A percentile compares a stretch with the other conserved stretches of the same genome.
Conservation (phyloP, 2,113 vertebrate species). For the Scatophagus argus region DNA sequence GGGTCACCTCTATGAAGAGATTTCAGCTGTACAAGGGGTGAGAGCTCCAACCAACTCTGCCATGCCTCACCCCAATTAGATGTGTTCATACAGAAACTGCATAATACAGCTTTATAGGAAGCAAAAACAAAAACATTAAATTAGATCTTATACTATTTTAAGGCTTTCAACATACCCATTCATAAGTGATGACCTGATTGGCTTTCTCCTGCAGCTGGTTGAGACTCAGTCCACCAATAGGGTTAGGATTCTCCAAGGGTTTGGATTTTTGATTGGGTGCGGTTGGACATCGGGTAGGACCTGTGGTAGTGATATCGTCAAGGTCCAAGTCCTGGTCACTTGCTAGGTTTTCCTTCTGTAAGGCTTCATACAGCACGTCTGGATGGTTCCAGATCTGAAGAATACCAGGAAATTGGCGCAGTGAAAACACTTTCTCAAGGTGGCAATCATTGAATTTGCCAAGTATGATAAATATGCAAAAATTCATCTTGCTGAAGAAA, state of each 20-base stretch:
- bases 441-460: not conserved
- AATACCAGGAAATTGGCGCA: not conserved
- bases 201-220: slow-evolving; percentile 93
- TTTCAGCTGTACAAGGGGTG: too few relatives aligned
- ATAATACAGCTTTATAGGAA: not conserved
- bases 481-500: not conserved
- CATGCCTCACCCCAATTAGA: too few relatives aligned
- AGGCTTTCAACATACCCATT: slow-evolving; percentile 88
- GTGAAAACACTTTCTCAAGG: not conserved
- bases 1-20: too few relatives aligned
- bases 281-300: slow-evolving; percentile 83
- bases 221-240: slow-evolving; percentile 89
- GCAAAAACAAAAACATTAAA: not conserved
- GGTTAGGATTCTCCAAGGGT: slow-evolving; percentile 84
- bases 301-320: slow-evolving; percentile 91
- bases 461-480: slow-evolving; percentile 5
- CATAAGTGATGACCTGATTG: slow-evolving; percentile 95
- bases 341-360: slow-evolving; percentile 95
- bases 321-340: slow-evolving; percentile 95
- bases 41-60: too few relatives aligned
- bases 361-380: slow-evolving; percentile 93
- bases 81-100: not conserved
- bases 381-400: slow-evolving; percentile 97
- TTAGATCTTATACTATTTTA: too few relatives aligned
- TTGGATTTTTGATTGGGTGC: slow-evolving; percentile 87